Base-by-base conservation (phyloP, 2,797 vertebrate species). In the Kryptopterus vitreolus region DNA sequence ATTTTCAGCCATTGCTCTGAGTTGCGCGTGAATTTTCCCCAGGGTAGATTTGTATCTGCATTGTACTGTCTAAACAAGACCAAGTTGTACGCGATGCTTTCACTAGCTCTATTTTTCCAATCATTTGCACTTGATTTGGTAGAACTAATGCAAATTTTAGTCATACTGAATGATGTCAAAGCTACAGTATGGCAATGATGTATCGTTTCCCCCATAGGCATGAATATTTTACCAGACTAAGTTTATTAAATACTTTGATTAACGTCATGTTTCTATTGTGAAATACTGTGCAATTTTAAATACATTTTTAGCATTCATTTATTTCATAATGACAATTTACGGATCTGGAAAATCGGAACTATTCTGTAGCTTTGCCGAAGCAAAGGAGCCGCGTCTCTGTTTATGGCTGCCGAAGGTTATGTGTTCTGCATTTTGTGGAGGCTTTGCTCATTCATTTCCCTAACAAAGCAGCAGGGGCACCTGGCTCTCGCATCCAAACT, bases 401-500 rank as follows among this genome's bases (percentile, higher is more conserved):
- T 83, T 87, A 70, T 71, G 82, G 58, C 53, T 57, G 65, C 65
- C 69, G 62, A 35, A 57, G 76, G 78, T 62, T 61, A 26, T 68
- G 70, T 73, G 75, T 72, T 48, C 79, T 79, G 93, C 57, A 76
- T 91, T 93, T 90, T 87, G 89, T 77, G 91, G 91, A 93, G 92
- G 92, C 77, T 73, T 62, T 80, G 91, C 90, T 91, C 94, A 96
- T 96, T 94, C 93, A 94, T 96, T 95, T 95, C 94, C 93, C 93
- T 95, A 96, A 96, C 95, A 96, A 95, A 95, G 95, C 94, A 95
- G 94, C 92, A 85, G 91, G 94, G 94, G 93, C 93, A 94, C 89
- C 94, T 94, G 91, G 93, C 90, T 93, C 91, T 91, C 91, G 77
- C 93, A 94, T 94, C 93, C 93, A 94, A 95, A 94, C 94, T 94